Evolutionary conservation across 2,888 invertebrate species (phyloP).

Genomic region (Caenorhabditis sp.): DNA sequence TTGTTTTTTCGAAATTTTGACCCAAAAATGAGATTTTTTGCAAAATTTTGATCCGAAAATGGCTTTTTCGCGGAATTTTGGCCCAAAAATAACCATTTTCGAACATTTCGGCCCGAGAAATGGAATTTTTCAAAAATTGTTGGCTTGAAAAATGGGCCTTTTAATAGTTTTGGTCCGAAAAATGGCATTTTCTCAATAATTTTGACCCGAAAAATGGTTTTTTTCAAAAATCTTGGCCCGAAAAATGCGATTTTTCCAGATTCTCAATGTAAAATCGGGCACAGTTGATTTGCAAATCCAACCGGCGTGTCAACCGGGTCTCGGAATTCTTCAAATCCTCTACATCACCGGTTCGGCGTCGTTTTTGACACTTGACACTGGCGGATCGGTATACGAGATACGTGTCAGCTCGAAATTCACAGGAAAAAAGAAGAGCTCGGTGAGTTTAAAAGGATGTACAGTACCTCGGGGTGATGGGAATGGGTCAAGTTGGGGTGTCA

Average conservation of each 20-base stretch:
- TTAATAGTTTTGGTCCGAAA: background rate
- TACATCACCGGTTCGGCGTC: constrained; percentile 78
- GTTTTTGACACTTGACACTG: constrained; percentile 56
- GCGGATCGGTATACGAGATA: constrained; percentile 61
- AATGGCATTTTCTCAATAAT: constrained; percentile 13
- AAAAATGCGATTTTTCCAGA: constrained; percentile 11
- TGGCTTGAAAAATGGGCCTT: too few relatives aligned
- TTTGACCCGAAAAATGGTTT: background rate
- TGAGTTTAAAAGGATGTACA: too few relatives aligned
- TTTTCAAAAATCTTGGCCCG: constrained; percentile 12
- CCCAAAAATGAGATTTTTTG: too few relatives aligned
- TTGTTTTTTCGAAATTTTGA: background rate
- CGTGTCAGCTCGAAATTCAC: constrained; percentile 29
- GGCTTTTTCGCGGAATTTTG: too few relatives aligned
- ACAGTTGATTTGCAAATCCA: constrained; percentile 35
- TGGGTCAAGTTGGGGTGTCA: too few relatives aligned
- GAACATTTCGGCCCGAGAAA: background rate
- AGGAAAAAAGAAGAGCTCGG: constrained; percentile 19
- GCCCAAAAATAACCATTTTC: constrained; percentile 45
- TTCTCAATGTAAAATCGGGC: constrained; percentile 37
- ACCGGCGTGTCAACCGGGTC: constrained; percentile 84
- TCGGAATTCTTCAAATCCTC: constrained; percentile 82
- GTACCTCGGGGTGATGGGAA: too few relatives aligned
- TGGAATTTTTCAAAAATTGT: constrained; percentile 14
- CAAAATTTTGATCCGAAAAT: too few relatives aligned